A percentile compares a stretch with the other conserved stretches of the same genome.
These are phyloP conservation scores for Drosophila ananassae DNA, from an alignment of 1,140 invertebrate species.

Conservation along the genomic window DNA sequence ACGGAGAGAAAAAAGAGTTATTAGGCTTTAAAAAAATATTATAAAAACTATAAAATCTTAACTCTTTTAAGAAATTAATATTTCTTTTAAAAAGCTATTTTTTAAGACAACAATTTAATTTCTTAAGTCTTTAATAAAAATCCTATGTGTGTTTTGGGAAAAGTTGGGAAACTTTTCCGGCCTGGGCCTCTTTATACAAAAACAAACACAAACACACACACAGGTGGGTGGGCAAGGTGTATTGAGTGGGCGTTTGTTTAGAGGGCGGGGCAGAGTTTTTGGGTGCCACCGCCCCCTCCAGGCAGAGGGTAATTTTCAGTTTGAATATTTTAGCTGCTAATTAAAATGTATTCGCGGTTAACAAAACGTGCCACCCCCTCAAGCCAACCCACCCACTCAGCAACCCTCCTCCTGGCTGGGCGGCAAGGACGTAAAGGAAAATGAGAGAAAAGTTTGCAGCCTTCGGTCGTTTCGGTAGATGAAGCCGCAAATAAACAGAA, in stretches of 20 bases:
- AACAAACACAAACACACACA: slow-evolving; percentile 31
- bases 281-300: slow-evolving; percentile 19
- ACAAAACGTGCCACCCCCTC: slow-evolving; percentile 61
- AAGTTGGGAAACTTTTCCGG: slow-evolving; percentile 39
- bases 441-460: slow-evolving; percentile 44
- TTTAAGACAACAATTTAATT: neutral
- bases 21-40: neutral
- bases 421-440: slow-evolving; percentile 26
- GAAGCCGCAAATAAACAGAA: slow-evolving; percentile 73
- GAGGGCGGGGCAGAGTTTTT: neutral
- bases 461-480: slow-evolving; percentile 37
- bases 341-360: slow-evolving; percentile 81
- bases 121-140: neutral
- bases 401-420: neutral
- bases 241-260: neutral
- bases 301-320: slow-evolving; percentile 78
- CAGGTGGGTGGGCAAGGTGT: slow-evolving; percentile 8
- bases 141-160: neutral
- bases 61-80: neutral
- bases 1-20: slow-evolving; percentile 2
- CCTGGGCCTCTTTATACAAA: slow-evolving; percentile 34
- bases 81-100: neutral
- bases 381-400: neutral
- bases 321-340: slow-evolving; percentile 81
- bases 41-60: neutral